A percentile compares a stretch with the other conserved stretches of the same genome.
phyloP scores from a whole-genome alignment of 2,113 vertebrate species.

The Cochlearius cochlearius region DNA sequence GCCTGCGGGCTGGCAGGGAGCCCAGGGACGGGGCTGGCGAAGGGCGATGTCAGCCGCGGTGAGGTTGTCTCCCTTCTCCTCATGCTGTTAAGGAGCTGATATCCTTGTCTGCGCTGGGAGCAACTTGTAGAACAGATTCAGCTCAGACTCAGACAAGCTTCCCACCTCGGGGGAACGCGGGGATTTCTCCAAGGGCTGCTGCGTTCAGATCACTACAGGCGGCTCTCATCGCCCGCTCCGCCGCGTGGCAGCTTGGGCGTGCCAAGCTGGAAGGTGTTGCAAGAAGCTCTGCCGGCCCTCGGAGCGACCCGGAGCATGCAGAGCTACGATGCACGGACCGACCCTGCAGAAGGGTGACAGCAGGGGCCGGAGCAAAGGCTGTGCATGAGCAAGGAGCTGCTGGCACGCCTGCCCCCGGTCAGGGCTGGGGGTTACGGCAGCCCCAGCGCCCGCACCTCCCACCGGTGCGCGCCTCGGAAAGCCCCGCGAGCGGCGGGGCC shows the following conservation, averaged over 20 bases:
- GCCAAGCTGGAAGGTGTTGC: background rate
- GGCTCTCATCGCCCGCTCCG: background rate
- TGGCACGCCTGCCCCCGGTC: background rate
- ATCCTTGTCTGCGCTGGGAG: background rate
- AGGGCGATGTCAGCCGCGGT: background rate
- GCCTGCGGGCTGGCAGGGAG: background rate
- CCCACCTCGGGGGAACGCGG: background rate
- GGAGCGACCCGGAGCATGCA: background rate
- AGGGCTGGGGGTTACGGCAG: background rate
- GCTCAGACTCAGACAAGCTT: background rate
- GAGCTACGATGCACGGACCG: accelerated
- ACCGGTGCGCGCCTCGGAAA: accelerated
- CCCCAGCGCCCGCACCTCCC: accelerated
- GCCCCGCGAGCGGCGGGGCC: accelerated
- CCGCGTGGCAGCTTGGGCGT: accelerated
- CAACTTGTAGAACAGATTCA: background rate
- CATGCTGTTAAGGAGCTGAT: background rate
- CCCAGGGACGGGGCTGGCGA: accelerated
- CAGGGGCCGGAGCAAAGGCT: background rate
- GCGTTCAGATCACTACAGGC: background rate
- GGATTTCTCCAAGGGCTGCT: background rate
- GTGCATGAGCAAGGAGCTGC: background rate
- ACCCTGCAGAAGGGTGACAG: background rate
- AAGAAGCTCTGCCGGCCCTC: background rate
- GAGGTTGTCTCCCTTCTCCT: background rate